Conservation (phyloP, 2,888 invertebrate genomes). For the Idaea straminata region DNA sequence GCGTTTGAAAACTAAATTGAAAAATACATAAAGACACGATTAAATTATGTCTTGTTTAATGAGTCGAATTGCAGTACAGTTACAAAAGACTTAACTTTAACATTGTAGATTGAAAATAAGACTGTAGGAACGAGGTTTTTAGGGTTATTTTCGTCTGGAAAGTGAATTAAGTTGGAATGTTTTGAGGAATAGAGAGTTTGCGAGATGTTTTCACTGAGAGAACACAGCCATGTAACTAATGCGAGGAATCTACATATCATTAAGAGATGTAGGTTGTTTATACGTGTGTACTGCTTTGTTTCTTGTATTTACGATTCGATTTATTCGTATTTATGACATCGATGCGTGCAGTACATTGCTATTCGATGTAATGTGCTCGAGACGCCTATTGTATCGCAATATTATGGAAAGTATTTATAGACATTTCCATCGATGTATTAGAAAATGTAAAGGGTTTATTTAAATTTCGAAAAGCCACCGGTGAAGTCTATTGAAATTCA, state of each 20-base stretch:
- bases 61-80: constrained; percentile 54
- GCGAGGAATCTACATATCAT: constrained; percentile 80
- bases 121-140: constrained; percentile 16
- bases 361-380: constrained; percentile 49
- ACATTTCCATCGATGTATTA: constrained; percentile 16
- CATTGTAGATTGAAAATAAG: constrained; percentile 13
- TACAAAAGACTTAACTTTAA: constrained; percentile 33
- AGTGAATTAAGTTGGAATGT: constrained; percentile 26
- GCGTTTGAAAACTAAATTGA: constrained; percentile 43
- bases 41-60: constrained; percentile 80
- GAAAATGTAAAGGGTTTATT: constrained; percentile 16
- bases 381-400: constrained; percentile 70
- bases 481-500: constrained; percentile 3
- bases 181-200: constrained; percentile 40
- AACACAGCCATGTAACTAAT: constrained; percentile 80
- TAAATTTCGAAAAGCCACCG: constrained; percentile 12
- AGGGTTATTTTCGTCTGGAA: constrained; percentile 34
- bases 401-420: constrained; percentile 24
- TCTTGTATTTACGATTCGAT: constrained; percentile 71
- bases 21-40: constrained; percentile 42
- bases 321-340: constrained; percentile 72
- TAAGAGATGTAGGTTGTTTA: constrained; percentile 76
- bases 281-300: constrained; percentile 79
- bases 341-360: constrained; percentile 50
- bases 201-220: constrained; percentile 77